These are phyloP conservation scores for Leucoraja erinaceus DNA, from an alignment of 2,113 vertebrate species.

Conservation along the genomic window DNA sequence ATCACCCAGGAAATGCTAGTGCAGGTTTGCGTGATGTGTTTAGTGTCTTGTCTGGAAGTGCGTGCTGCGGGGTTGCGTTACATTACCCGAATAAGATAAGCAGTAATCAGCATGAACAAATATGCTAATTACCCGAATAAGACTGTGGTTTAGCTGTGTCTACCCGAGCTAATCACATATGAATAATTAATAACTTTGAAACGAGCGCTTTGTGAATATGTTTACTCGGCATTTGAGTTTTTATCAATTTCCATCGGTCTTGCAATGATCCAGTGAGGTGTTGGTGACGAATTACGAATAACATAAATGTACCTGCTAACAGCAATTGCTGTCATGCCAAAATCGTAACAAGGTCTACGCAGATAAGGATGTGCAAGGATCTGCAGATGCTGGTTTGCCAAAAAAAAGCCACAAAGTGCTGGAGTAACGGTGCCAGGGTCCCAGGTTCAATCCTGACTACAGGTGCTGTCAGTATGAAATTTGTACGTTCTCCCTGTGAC, in stretches of 20 bases:
- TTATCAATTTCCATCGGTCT: background rate
- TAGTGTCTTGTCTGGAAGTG: background rate
- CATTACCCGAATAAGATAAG: background rate
- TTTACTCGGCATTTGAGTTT: background rate
- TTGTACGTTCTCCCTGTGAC: no score
- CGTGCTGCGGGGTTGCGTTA: background rate
- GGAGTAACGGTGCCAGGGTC: no score
- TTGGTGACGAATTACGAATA: no score
- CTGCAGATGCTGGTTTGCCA: no score
- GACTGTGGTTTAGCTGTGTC: background rate
- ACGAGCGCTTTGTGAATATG: background rate
- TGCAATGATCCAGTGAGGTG: no score
- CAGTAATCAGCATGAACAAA: background rate
- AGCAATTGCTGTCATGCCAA: no score
- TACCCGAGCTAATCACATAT: background rate
- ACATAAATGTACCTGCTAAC: no score
- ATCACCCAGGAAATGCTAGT: background rate
- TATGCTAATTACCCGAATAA: constrained; percentile 13
- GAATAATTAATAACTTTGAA: background rate
- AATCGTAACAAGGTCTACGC: no score
- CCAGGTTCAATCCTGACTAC: no score
- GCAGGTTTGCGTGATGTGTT: background rate
- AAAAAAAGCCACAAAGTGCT: no score
- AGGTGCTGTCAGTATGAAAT: no score
- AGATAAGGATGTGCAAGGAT: no score